A percentile compares a stretch with the other conserved stretches of the same genome.
Conservation (phyloP, 2,113 vertebrate genomes). For the Ophiodon elongatus region DNA sequence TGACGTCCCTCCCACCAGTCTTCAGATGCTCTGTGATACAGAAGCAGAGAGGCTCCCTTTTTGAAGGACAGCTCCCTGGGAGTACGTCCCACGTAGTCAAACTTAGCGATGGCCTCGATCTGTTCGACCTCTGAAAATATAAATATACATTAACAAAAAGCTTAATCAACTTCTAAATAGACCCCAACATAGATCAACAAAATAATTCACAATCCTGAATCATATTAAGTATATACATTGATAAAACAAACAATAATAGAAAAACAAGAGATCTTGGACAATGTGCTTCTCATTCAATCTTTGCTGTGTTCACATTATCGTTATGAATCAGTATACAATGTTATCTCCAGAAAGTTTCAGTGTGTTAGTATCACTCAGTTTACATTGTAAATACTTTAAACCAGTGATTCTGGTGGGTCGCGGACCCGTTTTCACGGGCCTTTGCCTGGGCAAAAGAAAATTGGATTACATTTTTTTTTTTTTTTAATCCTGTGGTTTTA, state of each 20-base stretch:
- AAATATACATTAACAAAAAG: slow-evolving; percentile 17
- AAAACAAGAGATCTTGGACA: background rate
- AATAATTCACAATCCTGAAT: background rate
- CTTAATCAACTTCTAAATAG: background rate
- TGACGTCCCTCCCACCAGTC: slow-evolving; percentile 99
- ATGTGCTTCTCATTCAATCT: background rate
- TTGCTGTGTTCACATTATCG: background rate
- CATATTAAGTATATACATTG: background rate
- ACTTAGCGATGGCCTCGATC: slow-evolving; percentile 99
- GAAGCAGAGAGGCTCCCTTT: slow-evolving; percentile 95
- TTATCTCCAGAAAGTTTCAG: background rate
- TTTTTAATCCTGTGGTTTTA: too few species aligned
- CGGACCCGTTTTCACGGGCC: too few species aligned
- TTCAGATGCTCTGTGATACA: slow-evolving; percentile 95
- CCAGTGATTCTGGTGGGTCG: too few species aligned
- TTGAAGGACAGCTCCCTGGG: slow-evolving; percentile 97
- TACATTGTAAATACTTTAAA: background rate
- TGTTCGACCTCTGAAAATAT: slow-evolving; percentile 92
- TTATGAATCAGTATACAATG: background rate
- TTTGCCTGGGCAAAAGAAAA: too few species aligned
- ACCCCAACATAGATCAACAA: background rate
- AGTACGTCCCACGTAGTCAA: slow-evolving; percentile 93
- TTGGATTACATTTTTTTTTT: too few species aligned
- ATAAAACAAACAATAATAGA: background rate
- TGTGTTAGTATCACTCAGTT: background rate